Percentiles rank a stretch among this genome's conserved stretches.
These are phyloP conservation scores for Lagenorhynchus albirostris DNA, from an alignment of 2,113 vertebrate species.

Conservation along the genomic window DNA sequence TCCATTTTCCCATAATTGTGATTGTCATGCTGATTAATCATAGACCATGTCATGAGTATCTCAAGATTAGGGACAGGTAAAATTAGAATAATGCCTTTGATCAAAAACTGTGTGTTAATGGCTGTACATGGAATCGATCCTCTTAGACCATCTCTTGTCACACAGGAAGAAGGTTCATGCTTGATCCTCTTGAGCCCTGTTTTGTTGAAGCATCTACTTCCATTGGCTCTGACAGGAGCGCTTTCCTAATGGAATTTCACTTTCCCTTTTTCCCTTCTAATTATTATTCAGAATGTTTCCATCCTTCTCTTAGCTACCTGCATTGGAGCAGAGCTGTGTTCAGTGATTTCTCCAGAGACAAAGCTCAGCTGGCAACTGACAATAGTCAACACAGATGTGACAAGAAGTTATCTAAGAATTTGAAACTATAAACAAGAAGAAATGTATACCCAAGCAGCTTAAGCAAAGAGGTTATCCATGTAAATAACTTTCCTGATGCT, in stretches of 20 bases:
- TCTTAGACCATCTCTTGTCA: neutral
- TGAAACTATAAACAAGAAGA: neutral
- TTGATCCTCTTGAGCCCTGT: neutral
- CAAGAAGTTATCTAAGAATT: neutral
- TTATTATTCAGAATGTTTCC: constrained; percentile 42
- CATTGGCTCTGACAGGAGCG: neutral
- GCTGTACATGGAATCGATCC: neutral
- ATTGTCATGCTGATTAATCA: neutral
- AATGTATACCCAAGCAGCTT: neutral
- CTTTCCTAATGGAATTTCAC: constrained; percentile 25
- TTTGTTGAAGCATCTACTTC: neutral
- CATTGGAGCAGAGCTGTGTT: neutral
- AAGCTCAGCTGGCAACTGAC: neutral
- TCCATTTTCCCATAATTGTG: neutral
- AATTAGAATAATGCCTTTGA: neutral
- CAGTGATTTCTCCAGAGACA: constrained; percentile 56
- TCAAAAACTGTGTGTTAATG: neutral
- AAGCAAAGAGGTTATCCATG: neutral
- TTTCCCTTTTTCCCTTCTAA: constrained; percentile 24
- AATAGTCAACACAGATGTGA: neutral
- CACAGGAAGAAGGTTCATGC: neutral
- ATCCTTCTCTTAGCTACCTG: neutral
- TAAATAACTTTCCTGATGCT: neutral
- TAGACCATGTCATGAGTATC: neutral
- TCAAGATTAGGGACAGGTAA: neutral